Evolutionary conservation across 2,888 invertebrate species (phyloP).

Genomic region (Coelopa pilipes): DNA sequence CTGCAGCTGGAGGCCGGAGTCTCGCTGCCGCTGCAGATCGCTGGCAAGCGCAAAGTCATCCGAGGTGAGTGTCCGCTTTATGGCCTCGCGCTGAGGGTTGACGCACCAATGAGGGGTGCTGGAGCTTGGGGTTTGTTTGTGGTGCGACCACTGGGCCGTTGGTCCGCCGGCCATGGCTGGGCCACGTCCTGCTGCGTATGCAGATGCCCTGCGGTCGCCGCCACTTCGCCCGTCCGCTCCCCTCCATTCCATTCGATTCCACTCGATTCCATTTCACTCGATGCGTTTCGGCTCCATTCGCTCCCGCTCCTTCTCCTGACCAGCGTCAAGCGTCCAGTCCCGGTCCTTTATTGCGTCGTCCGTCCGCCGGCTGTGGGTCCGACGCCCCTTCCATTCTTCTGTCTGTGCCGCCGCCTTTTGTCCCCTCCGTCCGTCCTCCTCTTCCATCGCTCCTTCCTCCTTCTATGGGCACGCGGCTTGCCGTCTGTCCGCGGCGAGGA

Average conservation of each 20-base stretch:
- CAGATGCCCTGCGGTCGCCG: slow-evolving; percentile 42
- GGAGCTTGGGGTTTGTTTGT: too few species aligned
- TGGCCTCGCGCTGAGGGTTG: slow-evolving; percentile 47
- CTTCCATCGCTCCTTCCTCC: background rate
- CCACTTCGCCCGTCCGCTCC: background rate
- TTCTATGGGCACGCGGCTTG: background rate
- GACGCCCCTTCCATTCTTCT: background rate
- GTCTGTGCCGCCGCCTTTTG: background rate
- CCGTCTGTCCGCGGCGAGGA: too few species aligned
- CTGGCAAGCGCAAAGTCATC: slow-evolving; percentile 79
- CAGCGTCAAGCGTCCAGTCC: background rate
- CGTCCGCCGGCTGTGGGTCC: background rate
- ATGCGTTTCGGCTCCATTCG: background rate
- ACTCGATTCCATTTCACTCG: slow-evolving; percentile 5
- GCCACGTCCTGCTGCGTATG: slow-evolving; percentile 59
- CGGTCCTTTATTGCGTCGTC: background rate
- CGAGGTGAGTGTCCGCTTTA: slow-evolving; percentile 73
- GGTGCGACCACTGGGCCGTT: too few species aligned
- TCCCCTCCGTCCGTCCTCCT: background rate
- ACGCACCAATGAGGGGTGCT: too few species aligned
- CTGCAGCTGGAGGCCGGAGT: slow-evolving; percentile 82
- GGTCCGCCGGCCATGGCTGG: too few species aligned
- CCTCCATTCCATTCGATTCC: slow-evolving; percentile 15
- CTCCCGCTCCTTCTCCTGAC: background rate
- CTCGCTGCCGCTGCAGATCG: slow-evolving; percentile 79